Percentiles rank a stretch among this genome's conserved stretches.
phyloP scores from a whole-genome alignment of 2,797 vertebrate species.

The Caiman crocodilus region DNA sequence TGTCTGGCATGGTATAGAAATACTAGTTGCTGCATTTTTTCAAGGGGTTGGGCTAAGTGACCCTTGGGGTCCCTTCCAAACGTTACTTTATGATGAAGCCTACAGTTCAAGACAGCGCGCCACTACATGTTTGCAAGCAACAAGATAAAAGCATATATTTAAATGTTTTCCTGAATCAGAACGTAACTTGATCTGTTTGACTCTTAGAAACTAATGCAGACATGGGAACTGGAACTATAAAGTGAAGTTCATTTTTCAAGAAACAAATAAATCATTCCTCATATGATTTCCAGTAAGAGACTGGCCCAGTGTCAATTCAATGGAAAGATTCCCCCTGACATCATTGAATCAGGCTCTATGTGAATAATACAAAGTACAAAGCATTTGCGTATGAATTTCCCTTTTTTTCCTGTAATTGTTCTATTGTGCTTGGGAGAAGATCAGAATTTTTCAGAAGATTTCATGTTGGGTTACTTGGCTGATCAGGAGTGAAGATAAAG shows the following conservation, averaged over 20 bases:
- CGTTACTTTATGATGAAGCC: not conserved
- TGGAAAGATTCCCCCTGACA: not conserved
- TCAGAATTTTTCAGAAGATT: not conserved
- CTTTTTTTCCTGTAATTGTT: too few species aligned
- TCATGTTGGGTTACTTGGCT: not conserved
- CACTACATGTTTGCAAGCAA: too few species aligned
- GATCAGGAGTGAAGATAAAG: too few species aligned
- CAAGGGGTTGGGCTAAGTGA: not conserved
- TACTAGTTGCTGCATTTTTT: too few species aligned
- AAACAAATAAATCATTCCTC: not conserved
- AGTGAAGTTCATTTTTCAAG: not conserved
- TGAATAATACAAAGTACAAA: accelerated
- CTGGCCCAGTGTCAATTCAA: not conserved
- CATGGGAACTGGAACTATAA: not conserved
- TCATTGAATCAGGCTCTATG: accelerated
- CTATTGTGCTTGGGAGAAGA: not conserved
- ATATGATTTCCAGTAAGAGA: not conserved
- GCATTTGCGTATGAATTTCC: too few species aligned
- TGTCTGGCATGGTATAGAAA: too few species aligned
- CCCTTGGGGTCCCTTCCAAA: not conserved
- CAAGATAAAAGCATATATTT: too few species aligned
- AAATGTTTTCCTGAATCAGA: too few species aligned
- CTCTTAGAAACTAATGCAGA: too few species aligned
- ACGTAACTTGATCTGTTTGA: too few species aligned
- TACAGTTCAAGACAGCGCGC: too few species aligned